Conservation (phyloP, 2,888 invertebrate species). For the Coenonympha glycerion region DNA sequence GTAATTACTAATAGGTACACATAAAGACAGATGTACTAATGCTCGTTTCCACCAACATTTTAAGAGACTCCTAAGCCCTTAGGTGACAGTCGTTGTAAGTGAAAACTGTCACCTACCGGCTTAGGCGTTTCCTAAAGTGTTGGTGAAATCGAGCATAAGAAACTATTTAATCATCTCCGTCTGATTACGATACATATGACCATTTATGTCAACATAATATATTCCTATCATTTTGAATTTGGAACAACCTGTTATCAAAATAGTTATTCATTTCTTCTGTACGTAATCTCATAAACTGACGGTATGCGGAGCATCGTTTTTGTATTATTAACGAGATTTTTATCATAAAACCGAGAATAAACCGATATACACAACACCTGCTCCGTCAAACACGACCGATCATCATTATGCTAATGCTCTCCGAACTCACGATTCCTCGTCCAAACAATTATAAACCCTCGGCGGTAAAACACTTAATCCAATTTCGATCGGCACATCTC, state of each 20-base stretch:
- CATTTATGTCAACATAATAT: not conserved
- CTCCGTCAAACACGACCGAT: slow-evolving; percentile 67
- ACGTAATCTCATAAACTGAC: slow-evolving; percentile 59
- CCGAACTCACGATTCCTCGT: slow-evolving; percentile 44
- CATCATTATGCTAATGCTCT: slow-evolving; percentile 70
- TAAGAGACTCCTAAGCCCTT: too few relatives aligned
- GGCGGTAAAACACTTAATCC: slow-evolving; percentile 38
- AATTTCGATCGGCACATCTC: slow-evolving; percentile 39
- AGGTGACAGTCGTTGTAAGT: too few relatives aligned
- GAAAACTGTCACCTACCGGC: too few relatives aligned
- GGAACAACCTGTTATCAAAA: slow-evolving; percentile 16
- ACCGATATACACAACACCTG: slow-evolving; percentile 71
- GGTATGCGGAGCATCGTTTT: slow-evolving; percentile 48
- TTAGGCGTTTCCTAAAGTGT: too few relatives aligned
- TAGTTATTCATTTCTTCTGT: slow-evolving; percentile 34
- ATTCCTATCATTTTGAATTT: not conserved
- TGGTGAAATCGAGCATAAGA: too few relatives aligned
- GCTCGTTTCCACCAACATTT: too few relatives aligned
- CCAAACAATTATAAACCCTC: slow-evolving; percentile 51
- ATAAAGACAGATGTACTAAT: too few relatives aligned
- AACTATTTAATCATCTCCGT: too few relatives aligned
- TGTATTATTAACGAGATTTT: slow-evolving; percentile 66
- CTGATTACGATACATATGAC: too few relatives aligned
- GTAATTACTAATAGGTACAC: too few relatives aligned
- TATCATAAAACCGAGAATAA: slow-evolving; percentile 71